Conservation (phyloP, 2,113 vertebrate genomes). For the Elephas maximus region DNA sequence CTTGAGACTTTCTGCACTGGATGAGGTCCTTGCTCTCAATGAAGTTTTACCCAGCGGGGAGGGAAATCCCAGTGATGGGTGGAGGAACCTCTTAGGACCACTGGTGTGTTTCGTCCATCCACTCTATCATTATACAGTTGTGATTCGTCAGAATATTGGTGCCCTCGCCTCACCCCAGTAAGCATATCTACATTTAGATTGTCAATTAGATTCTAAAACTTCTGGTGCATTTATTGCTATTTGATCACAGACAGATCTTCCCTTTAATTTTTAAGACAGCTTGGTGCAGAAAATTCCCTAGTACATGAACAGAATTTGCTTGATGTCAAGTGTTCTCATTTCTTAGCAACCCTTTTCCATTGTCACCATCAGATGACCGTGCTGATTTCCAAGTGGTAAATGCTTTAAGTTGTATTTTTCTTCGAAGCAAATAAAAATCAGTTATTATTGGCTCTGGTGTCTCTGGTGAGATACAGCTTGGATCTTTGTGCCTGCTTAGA, state of each 20-base stretch:
- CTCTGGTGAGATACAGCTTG: background rate
- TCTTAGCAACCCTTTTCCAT: background rate
- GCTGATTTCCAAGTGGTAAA: conserved; percentile 13
- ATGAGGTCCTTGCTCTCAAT: background rate
- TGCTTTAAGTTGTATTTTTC: conserved; percentile 24
- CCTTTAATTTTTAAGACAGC: background rate
- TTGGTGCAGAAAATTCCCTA: background rate
- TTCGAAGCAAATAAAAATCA: background rate
- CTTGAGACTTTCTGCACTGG: background rate
- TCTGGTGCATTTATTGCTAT: background rate
- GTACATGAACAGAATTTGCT: background rate
- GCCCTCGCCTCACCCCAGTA: background rate
- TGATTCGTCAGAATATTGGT: background rate
- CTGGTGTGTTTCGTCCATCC: background rate
- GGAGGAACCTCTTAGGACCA: background rate
- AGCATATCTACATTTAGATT: fast-evolving
- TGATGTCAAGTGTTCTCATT: background rate
- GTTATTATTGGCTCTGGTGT: background rate
- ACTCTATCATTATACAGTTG: background rate
- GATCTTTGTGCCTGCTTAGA: background rate
- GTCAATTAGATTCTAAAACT: background rate
- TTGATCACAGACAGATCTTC: background rate
- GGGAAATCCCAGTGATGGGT: background rate
- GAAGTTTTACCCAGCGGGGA: background rate
- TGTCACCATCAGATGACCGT: background rate